phyloP scores from a whole-genome alignment of 2,797 vertebrate genomes.

The Danio albolineatus region DNA sequence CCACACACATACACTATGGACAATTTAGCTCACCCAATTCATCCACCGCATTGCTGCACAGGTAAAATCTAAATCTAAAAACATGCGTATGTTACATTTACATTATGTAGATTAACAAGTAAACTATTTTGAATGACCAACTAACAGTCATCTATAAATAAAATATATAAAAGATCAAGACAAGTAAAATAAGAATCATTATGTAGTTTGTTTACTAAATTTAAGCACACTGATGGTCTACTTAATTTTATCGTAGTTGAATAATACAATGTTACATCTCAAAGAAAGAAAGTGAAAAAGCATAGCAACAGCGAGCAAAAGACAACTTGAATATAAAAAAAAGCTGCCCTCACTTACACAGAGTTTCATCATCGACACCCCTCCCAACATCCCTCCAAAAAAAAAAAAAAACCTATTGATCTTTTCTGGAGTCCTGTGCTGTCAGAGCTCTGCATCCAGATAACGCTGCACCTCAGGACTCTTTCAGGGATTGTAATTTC shows the following conservation, averaged over 20 bases:
- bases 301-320: slow-evolving; percentile 75
- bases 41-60: no score
- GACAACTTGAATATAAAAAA: slow-evolving; percentile 19
- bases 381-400: slow-evolving; percentile 70
- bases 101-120: no score
- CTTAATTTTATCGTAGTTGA: background rate
- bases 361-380: slow-evolving; percentile 83
- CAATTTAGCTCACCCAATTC: no score
- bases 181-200: no score
- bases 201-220: background rate
- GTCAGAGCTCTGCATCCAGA: slow-evolving; percentile 76
- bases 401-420: slow-evolving; percentile 74
- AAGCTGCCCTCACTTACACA: slow-evolving; percentile 74
- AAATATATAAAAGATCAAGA: no score
- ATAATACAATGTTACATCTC: slow-evolving; percentile 64
- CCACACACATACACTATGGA: no score
- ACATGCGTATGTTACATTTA: no score
- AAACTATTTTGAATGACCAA: no score
- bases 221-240: background rate
- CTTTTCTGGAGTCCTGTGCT: slow-evolving; percentile 70
- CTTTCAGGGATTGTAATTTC: slow-evolving; percentile 77
- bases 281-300: slow-evolving; percentile 36
- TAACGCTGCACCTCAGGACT: slow-evolving; percentile 76
- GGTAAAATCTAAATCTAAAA: no score
- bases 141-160: no score